Evolutionary conservation across 2,797 vertebrate genomes (phyloP).

Genomic region (Novumbra hubbsi): DNA sequence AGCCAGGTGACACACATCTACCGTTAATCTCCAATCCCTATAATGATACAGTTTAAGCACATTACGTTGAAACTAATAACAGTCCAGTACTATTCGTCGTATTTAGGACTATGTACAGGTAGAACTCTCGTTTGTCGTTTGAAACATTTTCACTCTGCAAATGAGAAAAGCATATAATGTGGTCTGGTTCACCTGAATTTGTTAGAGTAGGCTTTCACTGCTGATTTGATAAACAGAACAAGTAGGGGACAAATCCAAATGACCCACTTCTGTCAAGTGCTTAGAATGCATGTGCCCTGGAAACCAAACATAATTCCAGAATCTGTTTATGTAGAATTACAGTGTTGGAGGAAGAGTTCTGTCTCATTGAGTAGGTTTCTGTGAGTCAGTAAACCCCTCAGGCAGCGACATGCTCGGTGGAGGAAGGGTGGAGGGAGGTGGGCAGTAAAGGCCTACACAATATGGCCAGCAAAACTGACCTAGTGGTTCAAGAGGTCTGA

Average conservation of each 20-base stretch:
- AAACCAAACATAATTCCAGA: background rate
- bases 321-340: background rate
- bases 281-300: background rate
- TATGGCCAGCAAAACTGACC: slow-evolving; percentile 33
- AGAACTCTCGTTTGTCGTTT: background rate
- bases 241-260: background rate
- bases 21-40: background rate
- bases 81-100: too few species aligned
- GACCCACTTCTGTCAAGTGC: background rate
- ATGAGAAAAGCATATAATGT: background rate
- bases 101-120: background rate
- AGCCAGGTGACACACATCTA: background rate
- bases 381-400: slow-evolving; percentile 24
- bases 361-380: background rate
- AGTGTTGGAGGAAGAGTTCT: background rate
- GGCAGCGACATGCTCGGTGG: slow-evolving; percentile 23
- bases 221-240: background rate
- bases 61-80: background rate
- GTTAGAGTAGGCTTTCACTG: background rate
- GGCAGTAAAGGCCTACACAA: slow-evolving; percentile 8
- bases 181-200: background rate
- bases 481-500: slow-evolving; percentile 17
- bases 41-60: background rate
- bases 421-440: slow-evolving; percentile 12
- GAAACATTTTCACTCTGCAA: background rate